Conservation (phyloP, 2,888 invertebrate species). For the Craniophora ligustri region DNA sequence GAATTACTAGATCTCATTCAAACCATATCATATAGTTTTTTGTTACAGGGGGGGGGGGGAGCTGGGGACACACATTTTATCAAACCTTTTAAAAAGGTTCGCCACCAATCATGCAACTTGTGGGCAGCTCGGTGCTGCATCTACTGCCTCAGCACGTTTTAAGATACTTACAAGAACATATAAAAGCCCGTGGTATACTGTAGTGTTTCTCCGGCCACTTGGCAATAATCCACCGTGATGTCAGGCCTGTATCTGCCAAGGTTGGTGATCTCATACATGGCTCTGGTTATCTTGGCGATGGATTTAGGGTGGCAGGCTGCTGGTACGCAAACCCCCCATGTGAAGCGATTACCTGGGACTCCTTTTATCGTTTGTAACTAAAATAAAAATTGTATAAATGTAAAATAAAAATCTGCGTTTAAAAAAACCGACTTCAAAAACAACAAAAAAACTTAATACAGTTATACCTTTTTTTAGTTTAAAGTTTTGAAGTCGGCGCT, state of each 20-base stretch:
- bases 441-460: no score
- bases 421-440: no score
- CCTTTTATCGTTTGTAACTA: conserved; percentile 21
- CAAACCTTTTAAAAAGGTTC: no score
- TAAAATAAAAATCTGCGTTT: no score
- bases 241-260: conserved; percentile 16
- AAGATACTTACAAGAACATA: conserved; percentile 56
- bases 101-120: no score
- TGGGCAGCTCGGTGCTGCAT: no score
- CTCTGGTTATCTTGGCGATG: conserved; percentile 13
- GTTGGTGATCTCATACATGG: conserved; percentile 12
- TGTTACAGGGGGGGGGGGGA: no score
- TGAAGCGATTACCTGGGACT: neutral
- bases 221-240: conserved; percentile 50
- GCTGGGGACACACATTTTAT: no score
- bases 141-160: neutral
- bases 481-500: no score
- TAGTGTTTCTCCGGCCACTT: conserved; percentile 33
- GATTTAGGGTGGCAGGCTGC: conserved; percentile 7
- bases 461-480: no score
- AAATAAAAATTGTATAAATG: neutral
- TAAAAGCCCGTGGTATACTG: conserved; percentile 36
- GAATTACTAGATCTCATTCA: no score
- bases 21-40: no score
- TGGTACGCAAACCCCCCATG: conserved; percentile 38